phyloP scores from a whole-genome alignment of 2,888 invertebrate species.

The Sphaerophoria rueppellii region DNA sequence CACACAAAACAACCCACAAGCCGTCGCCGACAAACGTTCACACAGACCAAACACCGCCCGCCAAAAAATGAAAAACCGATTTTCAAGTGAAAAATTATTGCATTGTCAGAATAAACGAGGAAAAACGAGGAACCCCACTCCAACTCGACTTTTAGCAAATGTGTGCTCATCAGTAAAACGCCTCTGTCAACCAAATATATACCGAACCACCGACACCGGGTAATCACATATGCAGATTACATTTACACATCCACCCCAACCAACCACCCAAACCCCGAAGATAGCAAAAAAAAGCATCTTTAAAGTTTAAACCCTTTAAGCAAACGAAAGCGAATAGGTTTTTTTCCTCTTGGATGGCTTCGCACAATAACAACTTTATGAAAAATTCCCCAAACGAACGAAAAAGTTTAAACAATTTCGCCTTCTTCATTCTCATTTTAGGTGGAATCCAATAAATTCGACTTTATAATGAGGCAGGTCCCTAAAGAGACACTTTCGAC shows the following conservation, averaged over 20 bases:
- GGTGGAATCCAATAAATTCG: constrained; percentile 71
- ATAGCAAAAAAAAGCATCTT: constrained; percentile 8
- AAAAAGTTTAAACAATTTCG: constrained; percentile 29
- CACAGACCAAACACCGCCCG: constrained; percentile 50
- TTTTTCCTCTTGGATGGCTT: constrained; percentile 72
- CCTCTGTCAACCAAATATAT: constrained; percentile 30
- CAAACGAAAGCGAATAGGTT: constrained; percentile 46
- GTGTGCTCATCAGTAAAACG: constrained; percentile 43
- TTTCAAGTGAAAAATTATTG: constrained; percentile 49
- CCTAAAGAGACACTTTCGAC: constrained; percentile 44
- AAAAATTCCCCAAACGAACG: constrained; percentile 3
- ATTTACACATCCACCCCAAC: constrained; percentile 42
- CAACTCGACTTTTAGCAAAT: constrained; percentile 2
- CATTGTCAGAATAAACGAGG: constrained; percentile 60
- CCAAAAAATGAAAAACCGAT: constrained; percentile 62
- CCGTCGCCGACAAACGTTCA: constrained; percentile 30
- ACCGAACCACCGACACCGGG: constrained; percentile 29
- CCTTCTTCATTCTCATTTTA: constrained; percentile 55
- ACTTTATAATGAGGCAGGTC: constrained; percentile 57
- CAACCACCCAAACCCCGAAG: constrained; percentile 1
- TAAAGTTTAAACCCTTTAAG: constrained; percentile 52
- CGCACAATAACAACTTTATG: constrained; percentile 49
- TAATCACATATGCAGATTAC: constrained; percentile 73
- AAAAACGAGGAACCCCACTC: constrained; percentile 27
- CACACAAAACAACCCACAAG: constrained; percentile 57